These are phyloP conservation scores for Epinephelus coioides DNA, from an alignment of 2,797 vertebrate species.

Conservation along the genomic window DNA sequence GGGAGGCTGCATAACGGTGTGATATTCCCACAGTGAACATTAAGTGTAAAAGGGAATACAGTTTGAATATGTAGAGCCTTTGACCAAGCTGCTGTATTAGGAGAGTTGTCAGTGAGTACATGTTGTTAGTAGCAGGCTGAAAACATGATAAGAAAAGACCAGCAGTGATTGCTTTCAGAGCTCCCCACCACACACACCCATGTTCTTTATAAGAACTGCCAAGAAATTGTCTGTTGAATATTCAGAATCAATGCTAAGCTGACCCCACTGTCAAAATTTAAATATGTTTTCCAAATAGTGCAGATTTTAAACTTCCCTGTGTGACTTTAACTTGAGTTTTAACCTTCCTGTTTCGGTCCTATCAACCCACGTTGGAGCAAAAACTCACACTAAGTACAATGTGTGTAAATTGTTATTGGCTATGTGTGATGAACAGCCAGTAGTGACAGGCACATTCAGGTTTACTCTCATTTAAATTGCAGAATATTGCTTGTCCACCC, in stretches of 20 bases:
- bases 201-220: not conserved
- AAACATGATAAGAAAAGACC: not conserved
- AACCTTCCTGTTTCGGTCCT: not conserved
- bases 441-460: not conserved
- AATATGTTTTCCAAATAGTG: slow-evolving; percentile 16
- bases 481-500: not conserved
- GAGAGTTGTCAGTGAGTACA: too few relatives aligned
- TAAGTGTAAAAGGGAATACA: too few relatives aligned
- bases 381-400: not conserved
- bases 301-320: not conserved
- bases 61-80: too few relatives aligned
- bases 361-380: not conserved
- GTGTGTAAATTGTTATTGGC: not conserved
- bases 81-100: too few relatives aligned
- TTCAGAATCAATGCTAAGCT: slow-evolving; percentile 13
- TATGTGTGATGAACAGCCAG: not conserved
- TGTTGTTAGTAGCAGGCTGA: not conserved
- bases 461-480: not conserved
- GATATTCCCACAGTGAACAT: too few relatives aligned
- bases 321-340: not conserved
- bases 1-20: too few relatives aligned
- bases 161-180: not conserved
- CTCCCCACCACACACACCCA: not conserved
- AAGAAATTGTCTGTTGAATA: slow-evolving; percentile 18
- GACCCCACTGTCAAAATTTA: not conserved